phyloP scores from a whole-genome alignment of 1,140 invertebrate genomes.

The Apis laboriosa region DNA sequence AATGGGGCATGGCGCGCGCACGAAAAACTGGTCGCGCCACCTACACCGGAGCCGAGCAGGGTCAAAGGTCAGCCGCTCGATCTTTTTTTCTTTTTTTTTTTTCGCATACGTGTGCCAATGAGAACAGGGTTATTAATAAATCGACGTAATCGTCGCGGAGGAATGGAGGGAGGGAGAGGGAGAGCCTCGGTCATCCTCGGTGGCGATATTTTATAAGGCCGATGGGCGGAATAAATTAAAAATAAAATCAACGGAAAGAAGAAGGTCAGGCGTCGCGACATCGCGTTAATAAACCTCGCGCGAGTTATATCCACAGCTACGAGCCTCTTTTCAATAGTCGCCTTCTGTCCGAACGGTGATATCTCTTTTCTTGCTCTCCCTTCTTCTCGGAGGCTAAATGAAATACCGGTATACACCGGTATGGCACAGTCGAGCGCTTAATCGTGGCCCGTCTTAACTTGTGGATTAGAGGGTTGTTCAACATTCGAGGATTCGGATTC shows the following conservation, averaged over 20 bases:
- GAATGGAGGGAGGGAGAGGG: not conserved
- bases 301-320: conserved; percentile 23
- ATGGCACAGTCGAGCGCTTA: not conserved
- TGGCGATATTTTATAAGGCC: conserved; percentile 46
- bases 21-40: conserved; percentile 74
- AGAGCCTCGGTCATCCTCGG: conserved; percentile 22
- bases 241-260: conserved; percentile 65
- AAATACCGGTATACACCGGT: no score
- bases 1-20: conserved; percentile 46
- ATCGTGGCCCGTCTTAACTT: conserved; percentile 45
- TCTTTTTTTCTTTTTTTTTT: conserved; percentile 71
- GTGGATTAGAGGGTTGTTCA: conserved; percentile 26
- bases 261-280: conserved; percentile 65
- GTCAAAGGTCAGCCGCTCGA: conserved; percentile 66
- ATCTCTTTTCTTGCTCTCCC: not conserved
- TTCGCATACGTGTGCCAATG: conserved; percentile 68
- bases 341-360: not conserved
- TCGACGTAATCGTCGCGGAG: conserved; percentile 62
- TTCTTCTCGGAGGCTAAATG: no score
- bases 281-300: conserved; percentile 65
- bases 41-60: conserved; percentile 63
- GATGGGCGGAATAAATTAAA: conserved; percentile 70
- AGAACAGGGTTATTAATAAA: conserved; percentile 78
- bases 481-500: no score
- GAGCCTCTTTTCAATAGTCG: not conserved